These are phyloP conservation scores for Drosophila kanekoi DNA, from an alignment of 2,888 invertebrate genomes.

Conservation along the genomic window DNA sequence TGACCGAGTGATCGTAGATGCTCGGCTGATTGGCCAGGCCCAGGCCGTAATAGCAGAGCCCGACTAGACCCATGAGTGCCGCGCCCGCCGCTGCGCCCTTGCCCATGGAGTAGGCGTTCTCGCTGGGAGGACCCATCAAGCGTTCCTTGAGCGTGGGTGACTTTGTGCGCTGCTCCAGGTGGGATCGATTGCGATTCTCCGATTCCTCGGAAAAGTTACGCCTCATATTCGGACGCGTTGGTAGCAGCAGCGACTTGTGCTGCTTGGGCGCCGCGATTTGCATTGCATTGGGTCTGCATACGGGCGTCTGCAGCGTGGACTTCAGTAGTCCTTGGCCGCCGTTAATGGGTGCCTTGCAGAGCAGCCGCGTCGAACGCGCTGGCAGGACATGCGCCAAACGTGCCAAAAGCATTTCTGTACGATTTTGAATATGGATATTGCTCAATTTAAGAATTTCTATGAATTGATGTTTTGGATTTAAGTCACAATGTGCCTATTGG, in stretches of 20 bases:
- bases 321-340: constrained; percentile 33
- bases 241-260: constrained; percentile 16
- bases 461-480: not conserved
- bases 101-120: constrained; percentile 94
- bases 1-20: constrained; percentile 93
- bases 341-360: constrained; percentile 12
- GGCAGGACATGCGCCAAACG: constrained; percentile 49
- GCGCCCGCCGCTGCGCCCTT: constrained; percentile 96
- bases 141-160: constrained; percentile 87
- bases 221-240: constrained; percentile 5
- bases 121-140: constrained; percentile 91
- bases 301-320: constrained; percentile 22
- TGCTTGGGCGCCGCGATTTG: not conserved
- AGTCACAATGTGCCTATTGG: too few relatives aligned
- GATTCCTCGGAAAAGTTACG: constrained; percentile 45
- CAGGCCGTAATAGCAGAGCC: constrained; percentile 97
- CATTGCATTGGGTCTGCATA: not conserved
- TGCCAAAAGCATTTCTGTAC: constrained; percentile 55
- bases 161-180: constrained; percentile 85
- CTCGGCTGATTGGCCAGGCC: constrained; percentile 92
- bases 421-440: not conserved
- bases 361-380: constrained; percentile 29
- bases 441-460: too few relatives aligned
- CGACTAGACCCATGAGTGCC: constrained; percentile 94
- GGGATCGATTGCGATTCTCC: constrained; percentile 45